Conservation (phyloP, 2,113 vertebrate genomes). For the Psilopogon haemacephalus region DNA sequence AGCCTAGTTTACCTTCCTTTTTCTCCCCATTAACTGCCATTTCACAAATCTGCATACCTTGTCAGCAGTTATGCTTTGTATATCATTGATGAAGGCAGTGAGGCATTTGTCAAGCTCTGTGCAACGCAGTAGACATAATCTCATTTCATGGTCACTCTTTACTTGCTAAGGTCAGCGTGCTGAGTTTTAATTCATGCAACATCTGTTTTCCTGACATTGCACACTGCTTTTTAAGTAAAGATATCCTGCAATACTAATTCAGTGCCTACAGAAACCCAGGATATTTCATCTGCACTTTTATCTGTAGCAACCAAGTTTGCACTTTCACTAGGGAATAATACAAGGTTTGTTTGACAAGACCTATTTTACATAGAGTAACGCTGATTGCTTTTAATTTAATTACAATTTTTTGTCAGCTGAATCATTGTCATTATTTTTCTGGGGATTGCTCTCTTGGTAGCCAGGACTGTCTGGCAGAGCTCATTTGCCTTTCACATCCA, state of each 20-base stretch:
- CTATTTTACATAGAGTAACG: not conserved
- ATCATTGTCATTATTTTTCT: not conserved
- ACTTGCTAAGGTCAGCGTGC: not conserved
- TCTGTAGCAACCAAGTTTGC: not conserved
- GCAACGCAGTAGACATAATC: not conserved
- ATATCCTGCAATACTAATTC: not conserved
- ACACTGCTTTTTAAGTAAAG: not conserved
- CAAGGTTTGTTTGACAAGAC: not conserved
- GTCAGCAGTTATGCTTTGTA: not conserved
- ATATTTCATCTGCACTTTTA: not conserved
- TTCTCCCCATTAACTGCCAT: not conserved
- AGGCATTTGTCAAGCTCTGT: not conserved
- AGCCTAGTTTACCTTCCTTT: not conserved
- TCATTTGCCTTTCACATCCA: not conserved
- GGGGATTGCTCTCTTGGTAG: not conserved
- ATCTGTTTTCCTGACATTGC: not conserved
- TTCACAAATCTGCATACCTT: not conserved
- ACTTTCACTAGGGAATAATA: not conserved
- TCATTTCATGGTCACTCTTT: not conserved
- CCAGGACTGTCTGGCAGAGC: not conserved
- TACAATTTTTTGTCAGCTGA: not conserved
- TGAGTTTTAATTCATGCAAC: not conserved
- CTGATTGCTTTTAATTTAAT: constrained; percentile 4
- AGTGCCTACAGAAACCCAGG: not conserved
- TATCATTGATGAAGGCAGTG: not conserved